Conservation (phyloP, 1,140 invertebrate species). For the Proales similis region DNA sequence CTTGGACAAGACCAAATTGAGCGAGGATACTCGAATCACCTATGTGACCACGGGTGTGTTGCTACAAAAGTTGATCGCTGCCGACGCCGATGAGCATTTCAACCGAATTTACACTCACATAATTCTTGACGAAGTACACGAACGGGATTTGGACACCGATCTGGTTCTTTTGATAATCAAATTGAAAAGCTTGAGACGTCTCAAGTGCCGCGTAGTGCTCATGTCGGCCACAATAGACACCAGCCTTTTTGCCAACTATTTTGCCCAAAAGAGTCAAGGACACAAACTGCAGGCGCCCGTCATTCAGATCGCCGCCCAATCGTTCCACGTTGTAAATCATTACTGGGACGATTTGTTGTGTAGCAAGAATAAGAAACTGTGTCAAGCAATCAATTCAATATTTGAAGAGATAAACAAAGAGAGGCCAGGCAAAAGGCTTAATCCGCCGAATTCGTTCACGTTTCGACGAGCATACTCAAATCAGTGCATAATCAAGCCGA, state of each 20-base stretch:
- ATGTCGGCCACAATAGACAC: conserved; percentile 53
- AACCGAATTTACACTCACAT: conserved; percentile 48
- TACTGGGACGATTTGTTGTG: conserved; percentile 21
- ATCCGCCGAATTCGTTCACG: no score
- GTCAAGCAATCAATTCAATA: not conserved
- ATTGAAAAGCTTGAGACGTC: conserved; percentile 45
- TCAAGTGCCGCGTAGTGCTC: conserved; percentile 60
- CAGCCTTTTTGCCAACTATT: conserved; percentile 48
- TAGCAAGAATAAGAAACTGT: not conserved
- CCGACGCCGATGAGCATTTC: conserved; percentile 45
- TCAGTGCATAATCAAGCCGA: no score
- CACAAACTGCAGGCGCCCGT: conserved; percentile 43
- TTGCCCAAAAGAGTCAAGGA: conserved; percentile 40
- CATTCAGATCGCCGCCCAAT: conserved; percentile 47
- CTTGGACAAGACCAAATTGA: conserved; percentile 38
- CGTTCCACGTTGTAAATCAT: conserved; percentile 42
- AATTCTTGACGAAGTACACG: conserved; percentile 54
- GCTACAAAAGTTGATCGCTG: conserved; percentile 48
- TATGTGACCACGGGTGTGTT: conserved; percentile 53
- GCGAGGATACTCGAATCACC: conserved; percentile 45
- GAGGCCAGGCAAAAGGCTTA: no score
- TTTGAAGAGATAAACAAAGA: no score
- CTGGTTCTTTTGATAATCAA: conserved; percentile 48
- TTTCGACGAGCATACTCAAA: no score
- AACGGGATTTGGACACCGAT: conserved; percentile 51